A percentile compares a stretch with the other conserved stretches of the same genome.
Evolutionary conservation across 2,888 invertebrate genomes (phyloP).

Genomic region (Leuctra nigra): DNA sequence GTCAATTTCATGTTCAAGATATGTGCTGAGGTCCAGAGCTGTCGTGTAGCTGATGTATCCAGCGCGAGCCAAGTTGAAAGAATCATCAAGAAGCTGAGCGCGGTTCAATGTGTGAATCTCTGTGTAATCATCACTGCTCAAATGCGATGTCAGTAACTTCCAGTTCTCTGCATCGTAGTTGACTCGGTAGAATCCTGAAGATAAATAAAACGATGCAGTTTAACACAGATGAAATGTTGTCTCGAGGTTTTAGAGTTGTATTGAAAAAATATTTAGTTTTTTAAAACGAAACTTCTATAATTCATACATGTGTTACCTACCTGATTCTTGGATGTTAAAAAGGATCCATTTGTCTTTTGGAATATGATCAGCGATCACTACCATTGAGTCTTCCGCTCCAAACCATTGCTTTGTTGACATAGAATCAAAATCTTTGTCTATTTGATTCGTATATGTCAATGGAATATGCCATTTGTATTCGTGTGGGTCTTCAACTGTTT

Average conservation of each 20-base stretch:
- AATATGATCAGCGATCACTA: constrained; percentile 43
- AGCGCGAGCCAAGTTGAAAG: constrained; percentile 41
- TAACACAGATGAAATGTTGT: no score
- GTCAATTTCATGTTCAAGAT: constrained; percentile 44
- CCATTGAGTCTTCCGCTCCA: constrained; percentile 36
- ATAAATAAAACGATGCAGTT: not conserved
- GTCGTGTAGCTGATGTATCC: constrained; percentile 40
- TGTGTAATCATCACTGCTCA: constrained; percentile 27
- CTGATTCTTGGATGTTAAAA: constrained; percentile 66
- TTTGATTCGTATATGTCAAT: constrained; percentile 58
- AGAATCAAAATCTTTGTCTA: constrained; percentile 48
- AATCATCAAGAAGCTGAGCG: constrained; percentile 52
- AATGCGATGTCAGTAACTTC: constrained; percentile 34
- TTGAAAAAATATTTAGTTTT: no score
- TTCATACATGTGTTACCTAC: no score
- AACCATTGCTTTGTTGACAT: constrained; percentile 65
- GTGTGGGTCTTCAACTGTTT: constrained; percentile 1
- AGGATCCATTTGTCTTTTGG: constrained; percentile 58
- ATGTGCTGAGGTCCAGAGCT: constrained; percentile 45
- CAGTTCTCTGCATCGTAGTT: constrained; percentile 56
- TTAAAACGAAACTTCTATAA: no score
- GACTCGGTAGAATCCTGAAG: constrained; percentile 39
- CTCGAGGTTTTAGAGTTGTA: no score
- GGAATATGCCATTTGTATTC: constrained; percentile 67
- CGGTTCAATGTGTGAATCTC: constrained; percentile 45